A percentile compares a stretch with the other conserved stretches of the same genome.
phyloP scores from a whole-genome alignment of 2,888 invertebrate genomes.

The Apamea crenata region DNA sequence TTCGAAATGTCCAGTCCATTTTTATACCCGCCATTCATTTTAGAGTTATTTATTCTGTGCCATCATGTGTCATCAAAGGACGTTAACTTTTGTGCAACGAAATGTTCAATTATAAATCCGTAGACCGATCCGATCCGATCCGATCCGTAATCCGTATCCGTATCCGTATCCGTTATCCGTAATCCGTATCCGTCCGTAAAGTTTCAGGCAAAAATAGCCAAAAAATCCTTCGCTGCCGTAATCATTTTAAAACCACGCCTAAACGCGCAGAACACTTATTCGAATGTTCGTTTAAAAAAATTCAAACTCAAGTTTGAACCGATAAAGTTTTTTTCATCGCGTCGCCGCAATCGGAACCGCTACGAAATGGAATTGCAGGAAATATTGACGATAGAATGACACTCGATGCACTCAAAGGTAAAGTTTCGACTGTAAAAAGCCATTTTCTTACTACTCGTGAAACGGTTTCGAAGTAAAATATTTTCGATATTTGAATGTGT shows the following conservation, averaged over 20 bases:
- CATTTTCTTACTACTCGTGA: slow-evolving; percentile 73
- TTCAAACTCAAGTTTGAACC: slow-evolving; percentile 53
- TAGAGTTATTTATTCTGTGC: slow-evolving; percentile 45
- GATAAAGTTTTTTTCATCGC: slow-evolving; percentile 65
- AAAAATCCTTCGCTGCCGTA: background rate
- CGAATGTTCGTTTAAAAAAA: slow-evolving; percentile 53
- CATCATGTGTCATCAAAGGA: slow-evolving; percentile 35
- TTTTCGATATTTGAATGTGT: slow-evolving; percentile 65
- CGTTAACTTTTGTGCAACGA: slow-evolving; percentile 18
- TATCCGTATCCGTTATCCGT: too few relatives aligned
- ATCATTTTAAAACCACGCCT: slow-evolving; percentile 48
- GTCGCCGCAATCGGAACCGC: slow-evolving; percentile 59
- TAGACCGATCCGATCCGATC: too few relatives aligned
- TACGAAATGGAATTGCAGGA: slow-evolving; percentile 71
- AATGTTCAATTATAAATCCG: background rate
- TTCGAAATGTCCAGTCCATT: slow-evolving; percentile 59
- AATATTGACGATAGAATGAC: slow-evolving; percentile 77
- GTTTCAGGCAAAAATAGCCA: background rate
- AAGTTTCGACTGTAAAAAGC: slow-evolving; percentile 77
- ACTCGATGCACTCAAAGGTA: slow-evolving; percentile 72
- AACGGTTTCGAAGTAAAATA: slow-evolving; percentile 72
- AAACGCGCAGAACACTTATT: slow-evolving; percentile 54
- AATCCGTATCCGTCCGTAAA: too few relatives aligned
- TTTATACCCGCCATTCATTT: slow-evolving; percentile 61
- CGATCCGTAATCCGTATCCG: too few relatives aligned